Evolutionary conservation across 2,888 invertebrate species (phyloP), one percentile per base, ranked within the genome.

Genomic region (Coenonympha arcania): DNA sequence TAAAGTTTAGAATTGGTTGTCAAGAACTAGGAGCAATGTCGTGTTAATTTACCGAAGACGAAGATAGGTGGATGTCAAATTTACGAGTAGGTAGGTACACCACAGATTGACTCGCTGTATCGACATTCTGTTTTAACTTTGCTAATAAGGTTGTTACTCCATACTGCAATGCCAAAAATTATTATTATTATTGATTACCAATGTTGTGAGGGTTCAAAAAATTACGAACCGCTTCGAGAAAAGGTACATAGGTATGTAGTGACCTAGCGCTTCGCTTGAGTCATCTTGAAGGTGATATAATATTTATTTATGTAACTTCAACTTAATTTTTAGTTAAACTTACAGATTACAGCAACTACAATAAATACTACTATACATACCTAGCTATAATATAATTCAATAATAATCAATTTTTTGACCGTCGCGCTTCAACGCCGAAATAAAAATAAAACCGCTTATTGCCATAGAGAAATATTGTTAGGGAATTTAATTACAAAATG

Each of bases 21-120:
- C 15, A 8, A 41, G 8, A 33, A 33, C 16, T 33, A 15, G n/a
- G 6, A 6, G 13, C 3, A 4, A 37, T 42, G 15, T 36, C 39
- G 48, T 42, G 55, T 52, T 55, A 57, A 58, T 56, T 50, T 42
- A 26, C 28, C 43, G 40, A 39, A 36, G 43, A 44, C 46, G 48
- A 48, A 55, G 56, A 39, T 53, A 34, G 51, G 48, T 44, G 54
- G 54, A 55, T 53, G 57, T 55, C 63, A 55, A 58, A 64, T 60
- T 61, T 57, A n/a, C n/a, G n/a, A n/a, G n/a, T n/a, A n/a, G n/a
- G n/a, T n/a, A n/a, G n/a, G n/a, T n/a, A 58, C 57, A 52, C 52
- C 36, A 30, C 42, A 50, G 37, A 54, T 54, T 49, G 50, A 48
- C 46, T 56, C 50, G 49, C 30, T 49, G 42, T 50, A 31, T 51